Conservation (phyloP, 2,888 invertebrate species). For the Drosophila bunnanda region DNA sequence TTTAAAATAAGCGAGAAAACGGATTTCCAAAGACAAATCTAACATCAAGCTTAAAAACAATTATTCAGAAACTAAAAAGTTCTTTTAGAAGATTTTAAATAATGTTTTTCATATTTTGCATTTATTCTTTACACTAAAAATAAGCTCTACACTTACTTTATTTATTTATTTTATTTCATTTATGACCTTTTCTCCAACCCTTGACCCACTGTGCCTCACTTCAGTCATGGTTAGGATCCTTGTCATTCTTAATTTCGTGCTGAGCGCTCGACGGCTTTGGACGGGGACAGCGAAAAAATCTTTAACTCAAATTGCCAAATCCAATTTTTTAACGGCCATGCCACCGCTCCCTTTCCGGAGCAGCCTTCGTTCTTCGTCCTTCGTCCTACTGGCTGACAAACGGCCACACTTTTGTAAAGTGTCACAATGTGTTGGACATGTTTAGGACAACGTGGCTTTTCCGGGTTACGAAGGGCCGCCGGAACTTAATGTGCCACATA, state of each 20-base stretch:
- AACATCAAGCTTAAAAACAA: background rate
- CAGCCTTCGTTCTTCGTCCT: slow-evolving; percentile 21
- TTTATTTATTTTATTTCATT: background rate
- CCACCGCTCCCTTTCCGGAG: background rate
- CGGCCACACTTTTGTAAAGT: slow-evolving; percentile 70
- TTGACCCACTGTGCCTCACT: slow-evolving; percentile 49
- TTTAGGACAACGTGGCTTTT: slow-evolving; percentile 23
- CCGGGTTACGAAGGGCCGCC: slow-evolving; percentile 2
- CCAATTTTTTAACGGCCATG: slow-evolving; percentile 60
- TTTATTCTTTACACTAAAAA: too few species aligned
- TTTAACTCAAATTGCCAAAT: slow-evolving; percentile 67
- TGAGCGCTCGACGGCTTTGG: slow-evolving; percentile 28
- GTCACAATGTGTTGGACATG: slow-evolving; percentile 63
- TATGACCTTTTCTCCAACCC: background rate
- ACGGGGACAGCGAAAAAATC: slow-evolving; percentile 56
- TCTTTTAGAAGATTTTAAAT: background rate
- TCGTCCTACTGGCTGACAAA: slow-evolving; percentile 56
- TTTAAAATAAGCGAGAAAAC: background rate
- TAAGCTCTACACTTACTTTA: background rate
- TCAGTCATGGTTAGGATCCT: slow-evolving; percentile 51
- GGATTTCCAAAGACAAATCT: fast-evolving
- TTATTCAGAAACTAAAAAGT: background rate
- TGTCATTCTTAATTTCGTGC: slow-evolving; percentile 73
- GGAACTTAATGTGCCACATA: slow-evolving; percentile 65
- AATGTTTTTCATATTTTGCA: background rate